These are phyloP conservation scores for Pissodes strobi DNA, from an alignment of 1,140 invertebrate genomes.

Conservation along the genomic window DNA sequence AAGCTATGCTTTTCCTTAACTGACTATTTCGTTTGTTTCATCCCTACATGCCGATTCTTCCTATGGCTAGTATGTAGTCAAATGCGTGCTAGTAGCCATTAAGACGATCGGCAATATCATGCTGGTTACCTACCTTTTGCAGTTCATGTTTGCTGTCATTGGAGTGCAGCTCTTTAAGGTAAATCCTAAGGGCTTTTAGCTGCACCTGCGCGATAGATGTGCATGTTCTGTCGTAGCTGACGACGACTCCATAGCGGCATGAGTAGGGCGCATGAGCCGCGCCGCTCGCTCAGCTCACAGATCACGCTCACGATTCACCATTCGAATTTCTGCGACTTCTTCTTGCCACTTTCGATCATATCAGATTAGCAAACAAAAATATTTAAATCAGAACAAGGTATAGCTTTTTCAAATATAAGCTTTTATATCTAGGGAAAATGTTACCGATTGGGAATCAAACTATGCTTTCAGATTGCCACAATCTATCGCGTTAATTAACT, in stretches of 20 bases:
- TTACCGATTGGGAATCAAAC: no score
- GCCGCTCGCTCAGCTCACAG: conserved; percentile 42
- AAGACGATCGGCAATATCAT: conserved; percentile 99
- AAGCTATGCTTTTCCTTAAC: conserved; percentile 25
- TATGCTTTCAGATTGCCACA: no score
- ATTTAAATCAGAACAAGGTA: no score
- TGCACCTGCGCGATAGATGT: conserved; percentile 50
- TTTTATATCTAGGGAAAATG: no score
- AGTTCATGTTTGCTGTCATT: conserved; percentile 99
- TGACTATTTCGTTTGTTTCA: conserved; percentile 49
- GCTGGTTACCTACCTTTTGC: conserved; percentile 97
- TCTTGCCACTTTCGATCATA: background rate
- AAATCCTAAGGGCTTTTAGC: conserved; percentile 58
- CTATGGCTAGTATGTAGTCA: conserved; percentile 89
- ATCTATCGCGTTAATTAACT: no score
- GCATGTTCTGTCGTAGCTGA: conserved; percentile 52
- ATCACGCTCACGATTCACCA: conserved; percentile 34
- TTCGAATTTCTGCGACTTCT: conserved; percentile 28
- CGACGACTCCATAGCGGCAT: conserved; percentile 43
- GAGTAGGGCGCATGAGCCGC: conserved; percentile 29
- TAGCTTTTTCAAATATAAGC: no score
- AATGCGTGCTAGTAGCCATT: conserved; percentile 98
- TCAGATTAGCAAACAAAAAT: conserved; percentile 1
- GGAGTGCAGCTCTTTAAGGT: conserved; percentile 99
- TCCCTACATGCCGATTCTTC: conserved; percentile 51